Evolutionary conservation across 2,888 invertebrate species (phyloP).

Genomic region (Diarsia brunnea): DNA sequence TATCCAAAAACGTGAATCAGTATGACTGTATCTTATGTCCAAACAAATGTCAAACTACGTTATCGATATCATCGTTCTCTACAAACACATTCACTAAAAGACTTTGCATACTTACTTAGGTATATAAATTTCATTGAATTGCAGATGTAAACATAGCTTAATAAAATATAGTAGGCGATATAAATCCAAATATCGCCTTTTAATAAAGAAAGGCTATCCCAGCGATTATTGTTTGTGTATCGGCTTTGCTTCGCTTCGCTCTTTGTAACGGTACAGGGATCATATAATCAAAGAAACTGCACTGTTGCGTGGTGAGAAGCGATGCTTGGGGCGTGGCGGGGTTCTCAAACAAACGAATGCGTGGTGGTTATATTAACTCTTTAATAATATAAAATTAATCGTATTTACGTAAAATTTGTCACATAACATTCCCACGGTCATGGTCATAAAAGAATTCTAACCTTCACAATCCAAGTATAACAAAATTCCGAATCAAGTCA

Average conservation of each 20-base stretch:
- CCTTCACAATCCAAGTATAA: slow-evolving; percentile 15
- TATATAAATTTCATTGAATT: slow-evolving; percentile 61
- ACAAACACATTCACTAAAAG: slow-evolving; percentile 65
- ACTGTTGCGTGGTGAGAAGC: slow-evolving; percentile 71
- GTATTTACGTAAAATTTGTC: slow-evolving; percentile 28
- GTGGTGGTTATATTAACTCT: slow-evolving; percentile 42
- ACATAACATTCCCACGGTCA: slow-evolving; percentile 57
- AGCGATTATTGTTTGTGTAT: slow-evolving; percentile 67
- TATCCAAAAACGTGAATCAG: slow-evolving; percentile 33
- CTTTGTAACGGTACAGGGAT: slow-evolving; percentile 67
- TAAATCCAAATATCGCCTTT: slow-evolving; percentile 58
- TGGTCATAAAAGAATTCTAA: slow-evolving; percentile 16
- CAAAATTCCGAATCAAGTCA: slow-evolving; percentile 27
- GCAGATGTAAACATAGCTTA: slow-evolving; percentile 58
- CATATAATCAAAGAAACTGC: slow-evolving; percentile 47
- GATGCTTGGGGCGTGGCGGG: slow-evolving; percentile 60
- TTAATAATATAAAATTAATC: slow-evolving; percentile 28
- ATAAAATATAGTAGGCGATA: slow-evolving; percentile 60
- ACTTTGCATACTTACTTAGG: slow-evolving; percentile 65
- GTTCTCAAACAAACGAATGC: slow-evolving; percentile 63
- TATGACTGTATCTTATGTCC: slow-evolving; percentile 49
- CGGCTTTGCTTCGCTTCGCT: slow-evolving; percentile 66
- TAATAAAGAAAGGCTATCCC: slow-evolving; percentile 60
- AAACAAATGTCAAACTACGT: slow-evolving; percentile 40
- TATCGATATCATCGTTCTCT: slow-evolving; percentile 43